phyloP scores from a whole-genome alignment of 2,888 invertebrate genomes.

The Timema cristinae region DNA sequence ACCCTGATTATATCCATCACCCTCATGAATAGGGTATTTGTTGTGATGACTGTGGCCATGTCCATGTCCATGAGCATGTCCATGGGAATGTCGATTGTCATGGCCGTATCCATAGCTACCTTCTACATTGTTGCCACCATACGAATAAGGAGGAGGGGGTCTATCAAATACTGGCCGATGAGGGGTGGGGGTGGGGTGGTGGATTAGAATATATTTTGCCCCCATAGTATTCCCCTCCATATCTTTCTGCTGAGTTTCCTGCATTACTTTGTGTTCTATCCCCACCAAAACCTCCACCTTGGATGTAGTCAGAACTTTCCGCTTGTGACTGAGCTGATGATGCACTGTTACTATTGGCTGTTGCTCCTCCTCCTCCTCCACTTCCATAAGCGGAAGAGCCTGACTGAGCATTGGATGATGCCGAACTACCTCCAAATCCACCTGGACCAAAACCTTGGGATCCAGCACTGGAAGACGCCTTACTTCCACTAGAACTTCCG shows the following conservation, averaged over 20 bases:
- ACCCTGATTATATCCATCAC: not conserved
- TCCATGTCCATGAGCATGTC: not conserved
- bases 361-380: not conserved
- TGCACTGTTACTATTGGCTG: not conserved
- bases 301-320: not conserved
- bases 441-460: not conserved
- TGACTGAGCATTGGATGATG: not conserved
- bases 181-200: conserved; percentile 8
- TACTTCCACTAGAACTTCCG: not conserved
- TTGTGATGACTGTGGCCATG: not conserved
- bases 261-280: not conserved
- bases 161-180: not conserved
- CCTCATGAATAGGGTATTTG: not conserved
- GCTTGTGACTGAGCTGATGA: not conserved
- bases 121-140: too few relatives aligned
- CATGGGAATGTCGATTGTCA: conserved; percentile 7
- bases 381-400: not conserved
- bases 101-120: not conserved
- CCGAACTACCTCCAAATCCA: not conserved
- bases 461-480: not conserved
- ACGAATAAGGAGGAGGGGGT: not conserved
- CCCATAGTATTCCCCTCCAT: not conserved
- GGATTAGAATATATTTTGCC: not conserved
- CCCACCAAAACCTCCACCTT: not conserved
- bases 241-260: not conserved